Evolutionary conservation across 1,140 invertebrate genomes (phyloP), one percentile per base, ranked within the genome.

Genomic region (Augochlora pura): DNA sequence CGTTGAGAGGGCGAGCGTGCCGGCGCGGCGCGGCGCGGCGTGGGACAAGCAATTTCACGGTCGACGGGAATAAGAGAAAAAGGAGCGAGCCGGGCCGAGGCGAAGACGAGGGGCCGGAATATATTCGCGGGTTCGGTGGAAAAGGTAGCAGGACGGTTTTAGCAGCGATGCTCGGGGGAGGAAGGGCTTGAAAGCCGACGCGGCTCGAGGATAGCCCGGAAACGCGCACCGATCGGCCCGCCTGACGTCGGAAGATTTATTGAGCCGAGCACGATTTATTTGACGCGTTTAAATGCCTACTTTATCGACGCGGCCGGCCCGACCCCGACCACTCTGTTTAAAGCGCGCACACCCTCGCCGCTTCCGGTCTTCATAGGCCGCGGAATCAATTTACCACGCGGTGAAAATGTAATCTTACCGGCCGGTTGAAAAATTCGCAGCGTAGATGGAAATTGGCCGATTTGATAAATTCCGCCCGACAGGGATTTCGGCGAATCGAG

Each of bases 251-350:
- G 59, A 81, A 87, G 89, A 91, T 91, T 91, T 90, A 91, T 86
- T 74, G 86, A 72, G 76, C 65, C 38, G 42, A 60, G 54, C 75
- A 85, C 81, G 87, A 91, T 91, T 91, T 91, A 90, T 91, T 90
- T 85, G 89, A 85, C 87, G 82, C 84, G 87, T 89, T 90, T 90
- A 91, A 91, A 90, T 88, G 87, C 87, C 84, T 87, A 88, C 88
- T 89, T 90, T 89, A 89, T 89, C 87, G 86, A 84, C 73, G 81
- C 79, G 49, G 25, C 25, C 25, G n/a, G 9, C 57, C 27, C 25
- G 42, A 39, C 23, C 16, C 38, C 21, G 42, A 25, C 71, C 4
- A 42, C 62, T 39, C 57, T 65, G 82, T 85, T 78, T 57, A 65
- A 82, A 77, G 7, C 57, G 57, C 54, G 2, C 54, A 9, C 54